Conservation (phyloP, 2,888 invertebrate species). For the Nycteola revayana region DNA sequence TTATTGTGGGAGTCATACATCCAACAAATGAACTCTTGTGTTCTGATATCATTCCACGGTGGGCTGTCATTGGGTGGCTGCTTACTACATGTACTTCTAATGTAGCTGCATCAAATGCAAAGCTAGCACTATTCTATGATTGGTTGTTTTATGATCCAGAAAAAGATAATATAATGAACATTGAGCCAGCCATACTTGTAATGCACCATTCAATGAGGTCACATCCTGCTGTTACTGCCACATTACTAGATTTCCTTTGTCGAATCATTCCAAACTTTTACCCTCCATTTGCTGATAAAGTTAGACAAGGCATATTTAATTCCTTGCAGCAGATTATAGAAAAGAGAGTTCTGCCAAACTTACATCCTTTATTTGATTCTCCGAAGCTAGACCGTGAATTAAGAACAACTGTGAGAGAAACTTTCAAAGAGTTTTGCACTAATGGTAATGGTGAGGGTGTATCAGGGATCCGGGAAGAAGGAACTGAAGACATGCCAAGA, state of each 20-base stretch:
- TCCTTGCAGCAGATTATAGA: conserved; percentile 93
- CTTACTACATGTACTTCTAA: conserved; percentile 94
- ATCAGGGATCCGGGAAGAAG: conserved; percentile 74
- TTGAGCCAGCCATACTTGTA: conserved; percentile 95
- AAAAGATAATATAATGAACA: conserved; percentile 97
- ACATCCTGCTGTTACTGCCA: conserved; percentile 95
- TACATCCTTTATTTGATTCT: conserved; percentile 93
- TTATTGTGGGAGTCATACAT: conserved; percentile 96
- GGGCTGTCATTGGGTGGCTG: conserved; percentile 97
- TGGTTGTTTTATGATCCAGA: conserved; percentile 96
- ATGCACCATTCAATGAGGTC: conserved; percentile 97
- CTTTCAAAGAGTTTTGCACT: conserved; percentile 94
- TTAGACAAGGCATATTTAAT: conserved; percentile 90
- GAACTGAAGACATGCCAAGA: conserved; percentile 61
- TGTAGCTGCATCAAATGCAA: conserved; percentile 94
- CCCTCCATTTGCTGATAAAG: conserved; percentile 89
- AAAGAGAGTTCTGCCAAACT: conserved; percentile 94
- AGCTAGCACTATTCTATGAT: conserved; percentile 95
- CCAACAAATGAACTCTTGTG: conserved; percentile 95
- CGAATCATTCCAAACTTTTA: conserved; percentile 94
- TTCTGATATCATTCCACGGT: conserved; percentile 96
- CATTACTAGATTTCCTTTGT: conserved; percentile 94
- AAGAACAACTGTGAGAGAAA: conserved; percentile 91
- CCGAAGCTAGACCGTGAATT: conserved; percentile 93
- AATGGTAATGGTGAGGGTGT: conserved; percentile 76